Base-by-base conservation (phyloP, 2,888 invertebrate species). In the Drosophila falleni region DNA sequence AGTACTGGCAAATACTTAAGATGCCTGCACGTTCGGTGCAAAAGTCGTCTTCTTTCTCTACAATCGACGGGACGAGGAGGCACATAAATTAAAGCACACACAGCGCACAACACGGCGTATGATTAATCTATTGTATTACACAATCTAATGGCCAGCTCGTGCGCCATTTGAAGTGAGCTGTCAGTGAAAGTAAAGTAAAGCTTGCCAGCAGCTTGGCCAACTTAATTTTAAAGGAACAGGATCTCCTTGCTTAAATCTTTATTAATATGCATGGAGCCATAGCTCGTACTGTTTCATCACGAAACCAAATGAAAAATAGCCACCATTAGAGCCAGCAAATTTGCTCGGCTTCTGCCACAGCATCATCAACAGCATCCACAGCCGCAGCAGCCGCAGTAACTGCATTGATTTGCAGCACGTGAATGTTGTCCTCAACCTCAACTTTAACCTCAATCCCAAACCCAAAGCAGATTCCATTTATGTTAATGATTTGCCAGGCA, bases 41-140 rank as follows among this genome's bases (percentile, higher is more conserved):
- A 70, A 71, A 72, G 71, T 64, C 58, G 29, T 68, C 65, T 68
- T 71, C 81, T 71, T 68, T 62, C 67, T 71, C 81, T 71, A 66
- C 84, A 82, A 87, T 72, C 74, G 71, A 29, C 50, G 67, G 47
- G 58, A 46, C 59, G 66, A 46, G 53, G 55, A 51, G 78, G 55
- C 64, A 71, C 83, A 80, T 71, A 80, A 88, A 85, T 85, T 78
- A 80, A 76, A 65, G 49, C 64, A 56, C 31, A 44, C 39, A 31
- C 23, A 19, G 26, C 23, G 55, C 39, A 55, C 60, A 67, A 55
- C 83, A 74, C 67, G 81, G 71, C 75, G 88, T 86, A 86, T 85
- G 88, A 85, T 85, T 85, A 85, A 85, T 85, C 78, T 88, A 56
- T 74, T 83, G 89, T 84, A 78, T 71, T 81, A 74, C 81, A 75